Evolutionary conservation across 1,140 invertebrate genomes (phyloP).

Genomic region (Tetramorium parvispinum): DNA sequence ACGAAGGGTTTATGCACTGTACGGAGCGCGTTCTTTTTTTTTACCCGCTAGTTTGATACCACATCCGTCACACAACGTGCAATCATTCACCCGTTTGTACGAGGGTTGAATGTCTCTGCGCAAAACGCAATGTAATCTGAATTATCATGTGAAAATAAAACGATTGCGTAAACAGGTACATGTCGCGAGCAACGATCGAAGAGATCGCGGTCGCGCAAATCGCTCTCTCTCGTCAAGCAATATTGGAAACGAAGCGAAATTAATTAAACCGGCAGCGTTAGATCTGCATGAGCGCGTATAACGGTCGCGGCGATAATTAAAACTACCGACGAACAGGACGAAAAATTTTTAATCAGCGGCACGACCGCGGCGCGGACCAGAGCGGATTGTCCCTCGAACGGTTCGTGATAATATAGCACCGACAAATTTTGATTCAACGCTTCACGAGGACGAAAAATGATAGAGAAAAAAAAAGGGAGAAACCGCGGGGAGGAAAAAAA

Average conservation of each 20-base stretch:
- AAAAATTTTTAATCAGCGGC: slow-evolving; percentile 59
- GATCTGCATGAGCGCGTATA: slow-evolving; percentile 12
- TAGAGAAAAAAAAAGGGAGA: slow-evolving; percentile 1
- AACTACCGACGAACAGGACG: slow-evolving; percentile 13
- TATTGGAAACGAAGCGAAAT: slow-evolving; percentile 34
- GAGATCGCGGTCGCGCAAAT: slow-evolving; percentile 1
- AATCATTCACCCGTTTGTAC: background rate
- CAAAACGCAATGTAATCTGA: slow-evolving; percentile 9
- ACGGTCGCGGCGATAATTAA: slow-evolving; percentile 46
- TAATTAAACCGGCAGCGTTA: slow-evolving; percentile 42
- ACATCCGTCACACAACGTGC: background rate
- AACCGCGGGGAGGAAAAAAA: slow-evolving; percentile 7
- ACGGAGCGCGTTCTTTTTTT: background rate
- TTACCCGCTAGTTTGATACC: slow-evolving; percentile 33
- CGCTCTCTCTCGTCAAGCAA: slow-evolving; percentile 1
- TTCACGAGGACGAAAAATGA: slow-evolving; percentile 3
- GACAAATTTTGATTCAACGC: slow-evolving; percentile 41
- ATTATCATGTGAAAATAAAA: slow-evolving; percentile 20
- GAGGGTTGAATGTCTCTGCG: background rate
- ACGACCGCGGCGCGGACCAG: slow-evolving; percentile 13
- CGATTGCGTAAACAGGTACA: slow-evolving; percentile 31
- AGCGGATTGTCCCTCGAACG: slow-evolving; percentile 13
- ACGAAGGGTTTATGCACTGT: background rate
- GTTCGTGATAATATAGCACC: slow-evolving; percentile 17
- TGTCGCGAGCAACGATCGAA: background rate